These are phyloP conservation scores for Diabrotica virgifera DNA, from an alignment of 1,140 invertebrate genomes.

Conservation along the genomic window DNA sequence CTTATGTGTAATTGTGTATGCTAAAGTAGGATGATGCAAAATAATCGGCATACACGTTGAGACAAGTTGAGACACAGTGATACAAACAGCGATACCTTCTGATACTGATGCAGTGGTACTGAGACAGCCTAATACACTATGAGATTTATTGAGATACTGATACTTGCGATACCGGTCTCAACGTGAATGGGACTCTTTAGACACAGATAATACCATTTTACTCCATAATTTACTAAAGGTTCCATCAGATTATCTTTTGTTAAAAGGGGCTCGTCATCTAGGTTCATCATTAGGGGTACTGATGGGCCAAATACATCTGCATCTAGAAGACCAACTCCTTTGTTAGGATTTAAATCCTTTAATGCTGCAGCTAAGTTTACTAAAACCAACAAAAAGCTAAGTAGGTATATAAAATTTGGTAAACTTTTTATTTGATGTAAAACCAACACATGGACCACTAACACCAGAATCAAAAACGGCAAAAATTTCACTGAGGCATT, in stretches of 20 bases:
- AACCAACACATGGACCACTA: conserved; percentile 27
- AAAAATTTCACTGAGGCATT: too few species aligned
- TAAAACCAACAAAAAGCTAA: conserved; percentile 42
- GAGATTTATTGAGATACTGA: too few species aligned
- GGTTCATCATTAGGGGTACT: conserved; percentile 88
- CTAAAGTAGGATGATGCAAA: too few species aligned
- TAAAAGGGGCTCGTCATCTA: conserved; percentile 69
- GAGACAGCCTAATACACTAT: too few species aligned
- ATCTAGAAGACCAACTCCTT: conserved; percentile 78
- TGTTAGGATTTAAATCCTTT: conserved; percentile 60
- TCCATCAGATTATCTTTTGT: conserved; percentile 77
- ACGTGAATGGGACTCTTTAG: too few species aligned
- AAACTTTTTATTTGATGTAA: background rate
- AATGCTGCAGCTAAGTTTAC: conserved; percentile 79
- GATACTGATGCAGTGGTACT: too few species aligned
- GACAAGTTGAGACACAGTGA: too few species aligned
- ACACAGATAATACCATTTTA: conserved; percentile 73
- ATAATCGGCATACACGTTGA: too few species aligned
- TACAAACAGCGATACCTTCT: too few species aligned
- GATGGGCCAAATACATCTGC: conserved; percentile 90
- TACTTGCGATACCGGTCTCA: too few species aligned
- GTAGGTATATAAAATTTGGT: background rate
- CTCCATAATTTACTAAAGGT: conserved; percentile 83
- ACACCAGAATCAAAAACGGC: too few species aligned
- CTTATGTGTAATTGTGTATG: too few species aligned